These are phyloP conservation scores for Eristalis arbustorum DNA, from an alignment of 2,888 invertebrate species.

Conservation along the genomic window DNA sequence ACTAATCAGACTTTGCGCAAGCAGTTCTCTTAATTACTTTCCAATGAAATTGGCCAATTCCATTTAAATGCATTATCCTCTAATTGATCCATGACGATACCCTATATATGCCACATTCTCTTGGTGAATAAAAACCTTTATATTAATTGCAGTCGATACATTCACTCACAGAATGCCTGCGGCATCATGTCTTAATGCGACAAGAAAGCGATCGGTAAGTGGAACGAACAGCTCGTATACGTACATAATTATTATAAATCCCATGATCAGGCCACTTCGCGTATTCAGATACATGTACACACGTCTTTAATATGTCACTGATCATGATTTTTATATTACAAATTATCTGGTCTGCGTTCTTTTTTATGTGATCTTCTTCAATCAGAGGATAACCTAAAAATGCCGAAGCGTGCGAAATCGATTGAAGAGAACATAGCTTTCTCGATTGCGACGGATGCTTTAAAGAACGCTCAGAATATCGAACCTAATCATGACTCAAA, in stretches of 20 bases:
- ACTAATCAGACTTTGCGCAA: background rate
- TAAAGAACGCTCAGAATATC: background rate
- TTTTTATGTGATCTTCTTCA: conserved; percentile 7
- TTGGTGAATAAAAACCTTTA: background rate
- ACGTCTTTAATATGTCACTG: background rate
- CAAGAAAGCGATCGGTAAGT: conserved; percentile 42
- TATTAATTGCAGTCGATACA: conserved; percentile 16
- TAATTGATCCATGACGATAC: conserved; percentile 17
- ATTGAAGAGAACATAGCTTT: background rate
- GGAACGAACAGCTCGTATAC: conserved; percentile 7
- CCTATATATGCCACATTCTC: background rate
- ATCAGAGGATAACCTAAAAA: conserved; percentile 43
- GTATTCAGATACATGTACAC: background rate
- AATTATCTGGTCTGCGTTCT: conserved; percentile 10
- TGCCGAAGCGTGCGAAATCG: conserved; percentile 10
- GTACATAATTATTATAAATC: conserved; percentile 16
- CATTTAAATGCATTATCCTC: conserved; percentile 15
- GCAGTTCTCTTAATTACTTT: conserved; percentile 27
- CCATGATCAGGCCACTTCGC: background rate
- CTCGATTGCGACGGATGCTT: background rate
- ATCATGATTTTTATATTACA: conserved; percentile 7
- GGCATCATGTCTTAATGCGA: conserved; percentile 7
- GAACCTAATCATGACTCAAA: conserved; percentile 4
- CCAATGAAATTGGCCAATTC: conserved; percentile 44
- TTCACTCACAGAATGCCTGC: background rate